Percentiles rank a stretch among this genome's conserved stretches.
Conservation (phyloP, 2,113 vertebrate species). For the western clawed frog (Xenopus tropicalis) region DNA sequence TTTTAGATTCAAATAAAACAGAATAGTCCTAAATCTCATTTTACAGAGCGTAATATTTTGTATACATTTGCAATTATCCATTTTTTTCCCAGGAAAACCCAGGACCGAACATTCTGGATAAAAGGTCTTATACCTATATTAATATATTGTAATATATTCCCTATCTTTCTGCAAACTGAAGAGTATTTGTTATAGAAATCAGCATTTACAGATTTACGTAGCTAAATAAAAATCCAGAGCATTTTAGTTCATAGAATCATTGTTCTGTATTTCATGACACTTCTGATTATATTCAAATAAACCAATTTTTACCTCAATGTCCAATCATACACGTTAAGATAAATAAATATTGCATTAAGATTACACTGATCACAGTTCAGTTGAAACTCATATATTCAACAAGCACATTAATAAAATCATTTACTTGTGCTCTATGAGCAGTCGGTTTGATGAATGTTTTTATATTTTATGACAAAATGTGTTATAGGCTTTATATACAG, state of each 20-base stretch:
- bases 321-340: background rate
- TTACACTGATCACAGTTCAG: constrained; percentile 2
- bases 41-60: too few species aligned
- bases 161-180: background rate
- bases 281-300: background rate
- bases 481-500: too few species aligned
- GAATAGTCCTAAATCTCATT: too few species aligned
- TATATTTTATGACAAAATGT: background rate
- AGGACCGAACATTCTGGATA: too few species aligned
- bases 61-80: too few species aligned
- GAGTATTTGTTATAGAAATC: background rate
- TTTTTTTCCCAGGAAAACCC: too few species aligned
- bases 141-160: background rate
- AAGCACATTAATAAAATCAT: constrained; percentile 6
- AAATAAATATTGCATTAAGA: constrained; percentile 18
- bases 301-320: constrained; percentile 10
- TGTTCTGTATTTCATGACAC: background rate
- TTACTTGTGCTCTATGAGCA: background rate
- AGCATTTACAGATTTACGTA: background rate
- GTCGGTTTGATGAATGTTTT: background rate
- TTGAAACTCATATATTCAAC: constrained; percentile 2
- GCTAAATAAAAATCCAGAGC: background rate
- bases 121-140: too few species aligned
- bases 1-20: too few species aligned
- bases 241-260: background rate